A percentile compares a stretch with the other conserved stretches of the same genome.
Evolutionary conservation across 2,797 vertebrate species (phyloP).

Genomic region (Prunella strophiata): DNA sequence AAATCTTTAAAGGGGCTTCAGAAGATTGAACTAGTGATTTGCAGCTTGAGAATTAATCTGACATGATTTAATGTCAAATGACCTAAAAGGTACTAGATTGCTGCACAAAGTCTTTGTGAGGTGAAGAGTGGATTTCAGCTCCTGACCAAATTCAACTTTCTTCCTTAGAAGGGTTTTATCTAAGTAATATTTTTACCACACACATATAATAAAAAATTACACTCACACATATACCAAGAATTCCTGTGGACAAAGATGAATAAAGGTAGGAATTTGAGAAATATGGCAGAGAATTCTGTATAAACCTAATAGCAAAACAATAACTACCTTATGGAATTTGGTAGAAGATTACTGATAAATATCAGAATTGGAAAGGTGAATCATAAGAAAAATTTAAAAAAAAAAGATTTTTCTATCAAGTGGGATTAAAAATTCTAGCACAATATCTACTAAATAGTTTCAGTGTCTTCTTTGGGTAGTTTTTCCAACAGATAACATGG

Average conservation of each 20-base stretch:
- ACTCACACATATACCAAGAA: not conserved
- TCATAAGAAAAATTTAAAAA: not conserved
- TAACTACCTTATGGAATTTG: not conserved
- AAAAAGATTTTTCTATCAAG: not conserved
- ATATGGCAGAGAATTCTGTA: not conserved
- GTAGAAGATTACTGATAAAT: not conserved
- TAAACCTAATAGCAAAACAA: not conserved
- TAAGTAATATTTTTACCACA: not conserved
- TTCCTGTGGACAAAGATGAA: not conserved
- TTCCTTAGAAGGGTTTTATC: not conserved
- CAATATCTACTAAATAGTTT: not conserved
- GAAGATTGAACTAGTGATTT: not conserved
- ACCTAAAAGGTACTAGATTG: not conserved
- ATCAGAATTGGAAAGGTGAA: not conserved
- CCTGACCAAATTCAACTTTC: not conserved
- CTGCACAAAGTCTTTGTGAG: not conserved
- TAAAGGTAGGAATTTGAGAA: not conserved
- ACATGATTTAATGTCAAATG: not conserved
- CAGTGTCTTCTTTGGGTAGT: not conserved
- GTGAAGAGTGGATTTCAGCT: not conserved
- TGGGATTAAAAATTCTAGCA: not conserved
- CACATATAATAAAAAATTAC: not conserved
- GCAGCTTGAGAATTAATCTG: not conserved
- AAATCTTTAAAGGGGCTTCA: not conserved
- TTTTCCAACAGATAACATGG: not conserved